Conservation (phyloP, 2,888 invertebrate genomes). For the Papilio protenor region DNA sequence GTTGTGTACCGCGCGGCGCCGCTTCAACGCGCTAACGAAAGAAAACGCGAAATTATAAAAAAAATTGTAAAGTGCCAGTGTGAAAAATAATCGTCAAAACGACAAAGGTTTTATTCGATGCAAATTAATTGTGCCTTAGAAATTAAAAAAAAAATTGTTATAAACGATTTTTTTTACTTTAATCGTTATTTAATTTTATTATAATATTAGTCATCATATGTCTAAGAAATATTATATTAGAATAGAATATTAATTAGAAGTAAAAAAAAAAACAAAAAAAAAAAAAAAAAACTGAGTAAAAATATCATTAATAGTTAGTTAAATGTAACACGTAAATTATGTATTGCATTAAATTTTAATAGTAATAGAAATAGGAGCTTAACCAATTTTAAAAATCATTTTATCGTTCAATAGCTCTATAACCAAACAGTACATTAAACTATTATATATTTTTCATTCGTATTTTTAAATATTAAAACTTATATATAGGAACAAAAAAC, state of each 20-base stretch:
- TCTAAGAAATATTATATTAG: no score
- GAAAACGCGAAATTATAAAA: conserved; percentile 31
- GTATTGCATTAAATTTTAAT: no score
- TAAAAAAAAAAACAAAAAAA: no score
- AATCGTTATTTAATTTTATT: not conserved
- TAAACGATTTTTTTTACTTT: not conserved
- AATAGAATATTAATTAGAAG: no score
- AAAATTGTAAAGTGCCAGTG: conserved; percentile 36
- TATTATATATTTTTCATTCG: not conserved
- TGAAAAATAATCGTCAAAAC: conserved; percentile 3
- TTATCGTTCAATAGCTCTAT: not conserved
- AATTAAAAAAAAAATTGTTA: not conserved
- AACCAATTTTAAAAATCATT: not conserved
- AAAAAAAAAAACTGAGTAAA: no score
- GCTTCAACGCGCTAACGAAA: conserved; percentile 60
- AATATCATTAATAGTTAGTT: not conserved
- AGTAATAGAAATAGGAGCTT: not conserved
- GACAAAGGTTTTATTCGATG: not conserved
- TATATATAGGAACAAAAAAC: not conserved
- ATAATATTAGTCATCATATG: not conserved
- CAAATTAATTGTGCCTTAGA: not conserved
- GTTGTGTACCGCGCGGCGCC: conserved; percentile 74
- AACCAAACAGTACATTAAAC: not conserved
- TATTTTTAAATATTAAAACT: no score
- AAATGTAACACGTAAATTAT: not conserved